Base-by-base conservation (phyloP, 2,888 invertebrate genomes). In the Drosophila stalkeri region DNA sequence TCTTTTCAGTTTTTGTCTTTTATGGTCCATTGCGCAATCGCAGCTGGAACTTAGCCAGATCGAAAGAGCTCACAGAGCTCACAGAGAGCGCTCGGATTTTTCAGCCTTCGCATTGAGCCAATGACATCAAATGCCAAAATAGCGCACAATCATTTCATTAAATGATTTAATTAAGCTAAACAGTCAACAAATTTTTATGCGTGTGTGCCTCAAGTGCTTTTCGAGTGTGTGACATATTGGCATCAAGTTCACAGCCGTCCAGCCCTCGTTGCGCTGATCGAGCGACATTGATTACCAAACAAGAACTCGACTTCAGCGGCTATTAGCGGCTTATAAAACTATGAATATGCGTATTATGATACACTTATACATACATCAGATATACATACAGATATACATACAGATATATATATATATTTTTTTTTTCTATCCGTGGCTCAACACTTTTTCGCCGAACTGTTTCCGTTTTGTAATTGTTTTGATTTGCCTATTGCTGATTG, bases 161-260 rank as follows among this genome's bases (percentile, higher is more conserved):
- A 87, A 87, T 87, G 86, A 90, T 90, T 87, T 90, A 90, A 87
- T 87, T 90, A 87, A 90, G 81, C 82, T 88, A 81, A 89, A 89
- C 79, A 82, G 75, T 39, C 59, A 71, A 61, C 78, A 69, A 51
- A 77, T 77, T 85, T 77, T 49, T 68, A 62, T 65, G 43, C 72
- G 35, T 46, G 47, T 61, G 41, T 52, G 27, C 31, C 35, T 66
- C 65, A 66, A 85, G 87, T 87, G 66, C 73, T 75, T 79, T 81
- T 88, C 74, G 72, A 90, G 86, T 90, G 86, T 88, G 86, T 88
- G 90, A 88, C 90, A 89, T 86, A 86, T 86, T 90, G 86, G 89
- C 86, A 75, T 87, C 90, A 90, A 87, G 90, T 87, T 88, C 86
- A 89, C 64, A 81, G 66, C 49, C 27, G 27, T 27, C 27, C 72